Evolutionary conservation across 2,113 vertebrate species (phyloP), one percentile per base, ranked within the genome.

Genomic region (Erythrolamprus reginae): DNA sequence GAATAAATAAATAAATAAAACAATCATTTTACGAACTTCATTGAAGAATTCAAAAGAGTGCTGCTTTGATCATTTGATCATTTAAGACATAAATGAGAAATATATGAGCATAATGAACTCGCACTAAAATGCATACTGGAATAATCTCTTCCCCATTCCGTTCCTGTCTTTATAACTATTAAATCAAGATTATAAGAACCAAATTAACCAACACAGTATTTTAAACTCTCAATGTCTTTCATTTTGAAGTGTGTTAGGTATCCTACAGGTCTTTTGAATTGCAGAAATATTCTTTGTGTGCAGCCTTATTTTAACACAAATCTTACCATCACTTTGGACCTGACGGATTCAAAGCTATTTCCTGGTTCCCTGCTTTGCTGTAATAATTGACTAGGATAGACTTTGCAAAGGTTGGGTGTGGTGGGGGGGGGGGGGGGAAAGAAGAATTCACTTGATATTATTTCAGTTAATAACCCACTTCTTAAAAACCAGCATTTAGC

Each of bases 331-430:
- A 95, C 95, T 96, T 97, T 96, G 96, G 94, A 90, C 96, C 95
- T 96, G 95, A 96, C 95, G 91, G 86, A 96, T 96, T 97, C 97
- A 97, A 97, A 97, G 97, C 95, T 90, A 90, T 95, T 96, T 94
- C 87, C 93, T 95, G 97, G 95, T 97, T 96, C 96, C 96, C 97
- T 93, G 96, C 95, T 96, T 96, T 95, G 97, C 95, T 94, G 90
- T 95, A 97, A 95, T 97, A 97, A 97, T 97, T 97, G 96, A 96
- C 96, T 97, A 96, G 95, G 96, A 94, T 95, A 95, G 95, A 97
- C 94, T 96, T 96, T 94, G 92, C 93, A 94, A 95, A 97, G 96
- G 97, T 96, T 96, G 96, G 6, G 55, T n/a, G n/a, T n/a, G 56
- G 93, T 96, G 56, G 2, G 95, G 95, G 96, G 6, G 55, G 56